phyloP scores from a whole-genome alignment of 2,113 vertebrate species.

The Pachyramphus minor region DNA sequence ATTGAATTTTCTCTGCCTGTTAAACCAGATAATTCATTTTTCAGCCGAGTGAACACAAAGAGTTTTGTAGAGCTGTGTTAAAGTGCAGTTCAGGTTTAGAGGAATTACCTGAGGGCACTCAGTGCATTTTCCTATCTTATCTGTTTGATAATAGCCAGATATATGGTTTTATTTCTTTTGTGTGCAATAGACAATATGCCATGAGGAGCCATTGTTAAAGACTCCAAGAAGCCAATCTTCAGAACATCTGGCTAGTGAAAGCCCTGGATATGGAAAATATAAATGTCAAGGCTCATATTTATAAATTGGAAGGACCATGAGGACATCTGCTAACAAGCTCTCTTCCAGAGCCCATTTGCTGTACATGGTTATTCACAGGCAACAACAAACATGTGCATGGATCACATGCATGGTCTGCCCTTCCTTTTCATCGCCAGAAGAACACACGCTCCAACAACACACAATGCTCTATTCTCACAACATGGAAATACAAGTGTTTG shows the following conservation, averaged over 20 bases:
- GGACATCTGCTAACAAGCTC: constrained; percentile 52
- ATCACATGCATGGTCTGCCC: background rate
- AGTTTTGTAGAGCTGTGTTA: background rate
- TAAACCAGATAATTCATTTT: background rate
- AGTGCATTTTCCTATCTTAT: background rate
- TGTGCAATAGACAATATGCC: background rate
- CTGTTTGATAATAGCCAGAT: background rate
- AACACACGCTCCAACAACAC: background rate
- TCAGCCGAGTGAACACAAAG: background rate
- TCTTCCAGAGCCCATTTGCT: constrained; percentile 27
- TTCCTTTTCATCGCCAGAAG: background rate
- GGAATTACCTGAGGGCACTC: background rate
- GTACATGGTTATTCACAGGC: constrained; percentile 20
- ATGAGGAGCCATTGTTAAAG: background rate
- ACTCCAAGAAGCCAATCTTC: background rate
- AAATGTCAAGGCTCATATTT: constrained; percentile 59
- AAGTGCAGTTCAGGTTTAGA: background rate
- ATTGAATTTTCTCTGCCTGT: background rate
- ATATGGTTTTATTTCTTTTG: background rate
- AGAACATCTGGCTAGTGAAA: constrained; percentile 55
- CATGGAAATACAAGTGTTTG: constrained; percentile 42
- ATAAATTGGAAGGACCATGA: constrained; percentile 53
- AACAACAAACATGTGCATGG: constrained; percentile 37
- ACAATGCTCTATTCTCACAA: constrained; percentile 34
- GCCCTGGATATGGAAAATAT: constrained; percentile 44